Evolutionary conservation across 2,797 vertebrate species (phyloP).

Genomic region (Toxotes lorentzi): DNA sequence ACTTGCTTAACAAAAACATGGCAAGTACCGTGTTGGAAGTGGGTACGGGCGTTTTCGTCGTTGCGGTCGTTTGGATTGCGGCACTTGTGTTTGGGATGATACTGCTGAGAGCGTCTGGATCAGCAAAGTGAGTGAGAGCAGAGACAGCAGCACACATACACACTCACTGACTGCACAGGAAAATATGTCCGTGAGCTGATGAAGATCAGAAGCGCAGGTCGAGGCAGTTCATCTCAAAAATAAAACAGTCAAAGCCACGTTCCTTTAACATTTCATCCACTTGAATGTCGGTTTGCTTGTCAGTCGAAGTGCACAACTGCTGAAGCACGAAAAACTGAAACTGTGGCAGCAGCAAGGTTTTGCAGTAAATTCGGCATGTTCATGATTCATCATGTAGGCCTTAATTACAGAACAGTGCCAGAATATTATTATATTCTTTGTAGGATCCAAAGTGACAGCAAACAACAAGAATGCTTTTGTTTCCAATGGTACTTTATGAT

Average conservation of each 20-base stretch:
- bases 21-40: constrained; percentile 81
- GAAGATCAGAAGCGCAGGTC: neutral
- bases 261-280: neutral
- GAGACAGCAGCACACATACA: neutral
- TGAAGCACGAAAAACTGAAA: accelerated
- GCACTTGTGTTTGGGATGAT: constrained; percentile 82
- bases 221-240: neutral
- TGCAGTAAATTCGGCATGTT: neutral
- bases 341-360: neutral
- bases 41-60: constrained; percentile 88
- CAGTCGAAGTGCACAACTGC: accelerated
- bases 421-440: neutral
- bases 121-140: constrained; percentile 85
- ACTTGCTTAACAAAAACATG: constrained; percentile 75
- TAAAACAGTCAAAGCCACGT: neutral
- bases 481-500: constrained; percentile 24
- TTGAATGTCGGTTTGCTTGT: neutral
- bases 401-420: neutral
- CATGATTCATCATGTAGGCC: neutral
- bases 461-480: constrained; percentile 3
- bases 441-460: neutral
- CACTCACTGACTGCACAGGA: neutral
- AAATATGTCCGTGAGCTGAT: too few species aligned
- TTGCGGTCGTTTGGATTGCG: constrained; percentile 87
- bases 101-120: constrained; percentile 78